Conservation (phyloP, 2,113 vertebrate species). For the Laticauda colubrina region DNA sequence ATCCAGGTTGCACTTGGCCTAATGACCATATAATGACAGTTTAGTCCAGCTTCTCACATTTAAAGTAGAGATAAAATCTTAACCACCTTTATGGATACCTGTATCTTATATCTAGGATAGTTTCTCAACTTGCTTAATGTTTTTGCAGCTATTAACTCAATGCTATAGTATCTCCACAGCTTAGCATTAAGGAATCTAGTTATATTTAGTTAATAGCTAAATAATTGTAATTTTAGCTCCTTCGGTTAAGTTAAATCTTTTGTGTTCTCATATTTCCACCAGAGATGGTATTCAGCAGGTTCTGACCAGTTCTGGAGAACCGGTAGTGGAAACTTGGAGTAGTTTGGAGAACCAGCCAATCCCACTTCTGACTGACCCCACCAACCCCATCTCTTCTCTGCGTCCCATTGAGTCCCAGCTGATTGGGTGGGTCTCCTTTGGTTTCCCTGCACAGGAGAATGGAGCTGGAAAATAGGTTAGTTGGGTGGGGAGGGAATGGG, state of each 20-base stretch:
- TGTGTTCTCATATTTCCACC: neutral
- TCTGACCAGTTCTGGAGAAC: too few relatives aligned
- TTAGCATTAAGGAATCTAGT: neutral
- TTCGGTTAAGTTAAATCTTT: neutral
- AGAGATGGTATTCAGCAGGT: too few relatives aligned
- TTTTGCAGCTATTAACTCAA: neutral
- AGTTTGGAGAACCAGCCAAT: too few relatives aligned
- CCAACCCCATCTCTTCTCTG: too few relatives aligned
- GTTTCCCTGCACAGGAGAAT: too few relatives aligned
- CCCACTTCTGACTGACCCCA: too few relatives aligned
- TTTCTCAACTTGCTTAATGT: neutral
- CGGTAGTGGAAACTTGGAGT: too few relatives aligned
- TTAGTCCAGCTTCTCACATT: neutral
- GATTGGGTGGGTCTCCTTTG: too few relatives aligned
- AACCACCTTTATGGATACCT: neutral
- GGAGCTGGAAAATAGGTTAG: too few relatives aligned
- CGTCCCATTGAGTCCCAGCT: too few relatives aligned
- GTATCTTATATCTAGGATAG: neutral
- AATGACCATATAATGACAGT: neutral
- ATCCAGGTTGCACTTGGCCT: neutral
- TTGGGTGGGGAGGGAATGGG: too few relatives aligned
- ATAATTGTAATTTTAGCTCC: neutral
- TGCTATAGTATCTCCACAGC: neutral
- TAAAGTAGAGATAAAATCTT: neutral
- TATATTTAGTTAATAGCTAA: neutral